Conservation (phyloP, 2,888 invertebrate genomes). For the Amphipyra tragopoginis region DNA sequence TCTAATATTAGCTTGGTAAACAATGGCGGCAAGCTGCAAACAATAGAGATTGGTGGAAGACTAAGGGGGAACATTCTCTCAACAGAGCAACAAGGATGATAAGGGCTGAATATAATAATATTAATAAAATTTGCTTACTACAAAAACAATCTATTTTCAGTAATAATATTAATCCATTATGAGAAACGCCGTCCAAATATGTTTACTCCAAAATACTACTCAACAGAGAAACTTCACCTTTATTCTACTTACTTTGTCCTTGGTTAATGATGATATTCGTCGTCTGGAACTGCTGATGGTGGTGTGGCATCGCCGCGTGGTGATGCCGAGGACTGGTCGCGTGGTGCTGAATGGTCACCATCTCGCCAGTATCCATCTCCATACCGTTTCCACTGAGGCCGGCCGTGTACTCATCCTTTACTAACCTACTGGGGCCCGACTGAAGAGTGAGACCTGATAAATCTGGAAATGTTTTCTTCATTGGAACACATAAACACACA, state of each 20-base stretch:
- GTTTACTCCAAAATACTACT: slow-evolving; percentile 22
- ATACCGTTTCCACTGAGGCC: slow-evolving; percentile 91
- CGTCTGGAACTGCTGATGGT: slow-evolving; percentile 85
- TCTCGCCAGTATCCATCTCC: slow-evolving; percentile 89
- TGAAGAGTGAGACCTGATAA: slow-evolving; percentile 97
- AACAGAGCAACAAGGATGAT: too few relatives aligned
- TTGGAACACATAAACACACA: slow-evolving; percentile 55
- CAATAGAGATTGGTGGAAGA: too few relatives aligned
- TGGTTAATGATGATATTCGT: slow-evolving; percentile 87
- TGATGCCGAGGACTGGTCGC: slow-evolving; percentile 86
- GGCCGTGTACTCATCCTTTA: slow-evolving; percentile 97
- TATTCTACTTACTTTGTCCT: slow-evolving; percentile 79
- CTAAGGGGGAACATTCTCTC: too few relatives aligned
- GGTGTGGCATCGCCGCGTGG: slow-evolving; percentile 82
- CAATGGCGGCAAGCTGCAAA: too few relatives aligned
- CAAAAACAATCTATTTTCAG: too few relatives aligned
- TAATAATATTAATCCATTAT: background rate
- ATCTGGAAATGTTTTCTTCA: slow-evolving; percentile 89
- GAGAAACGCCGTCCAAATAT: slow-evolving; percentile 15
- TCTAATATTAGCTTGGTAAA: too few relatives aligned
- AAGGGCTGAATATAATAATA: too few relatives aligned
- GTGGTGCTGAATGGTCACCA: slow-evolving; percentile 87
- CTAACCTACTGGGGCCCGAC: slow-evolving; percentile 94
- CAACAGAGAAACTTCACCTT: slow-evolving; percentile 10
- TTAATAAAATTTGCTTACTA: too few relatives aligned